These are phyloP conservation scores for Syngnathus typhle DNA, from an alignment of 2,113 vertebrate genomes.

Conservation along the genomic window DNA sequence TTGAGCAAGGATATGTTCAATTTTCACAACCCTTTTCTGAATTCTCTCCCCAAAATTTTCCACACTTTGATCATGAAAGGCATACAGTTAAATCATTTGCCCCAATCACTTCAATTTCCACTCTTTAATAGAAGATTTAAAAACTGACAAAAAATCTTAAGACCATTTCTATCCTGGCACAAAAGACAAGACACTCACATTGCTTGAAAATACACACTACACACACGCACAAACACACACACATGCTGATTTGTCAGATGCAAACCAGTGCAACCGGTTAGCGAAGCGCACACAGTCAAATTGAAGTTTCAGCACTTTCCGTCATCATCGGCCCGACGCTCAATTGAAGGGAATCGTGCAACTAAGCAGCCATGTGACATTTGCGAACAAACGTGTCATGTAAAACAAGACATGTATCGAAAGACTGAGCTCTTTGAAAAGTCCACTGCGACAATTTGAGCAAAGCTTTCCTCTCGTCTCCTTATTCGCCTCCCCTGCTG, in stretches of 20 bases:
- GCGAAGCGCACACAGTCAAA: neutral
- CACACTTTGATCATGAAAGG: neutral
- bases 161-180: too few relatives aligned
- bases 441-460: neutral
- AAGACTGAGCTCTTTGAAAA: constrained; percentile 1
- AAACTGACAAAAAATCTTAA: neutral
- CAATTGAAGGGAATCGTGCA: neutral
- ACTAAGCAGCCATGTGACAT: neutral
- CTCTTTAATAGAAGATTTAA: neutral
- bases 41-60: neutral
- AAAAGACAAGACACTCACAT: neutral
- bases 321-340: neutral
- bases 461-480: constrained; percentile 7
- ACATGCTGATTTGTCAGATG: constrained; percentile 1
- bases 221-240: neutral
- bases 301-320: constrained; percentile 10
- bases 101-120: neutral
- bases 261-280: constrained; percentile 8
- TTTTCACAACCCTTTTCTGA: neutral
- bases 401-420: constrained; percentile 1
- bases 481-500: constrained; percentile 28
- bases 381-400: neutral
- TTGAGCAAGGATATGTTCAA: neutral
- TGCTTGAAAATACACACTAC: neutral
- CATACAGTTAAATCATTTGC: neutral